A percentile compares a stretch with the other conserved stretches of the same genome.
These are phyloP conservation scores for Menidia beryllina DNA, from an alignment of 2,113 vertebrate genomes.

Conservation along the genomic window DNA sequence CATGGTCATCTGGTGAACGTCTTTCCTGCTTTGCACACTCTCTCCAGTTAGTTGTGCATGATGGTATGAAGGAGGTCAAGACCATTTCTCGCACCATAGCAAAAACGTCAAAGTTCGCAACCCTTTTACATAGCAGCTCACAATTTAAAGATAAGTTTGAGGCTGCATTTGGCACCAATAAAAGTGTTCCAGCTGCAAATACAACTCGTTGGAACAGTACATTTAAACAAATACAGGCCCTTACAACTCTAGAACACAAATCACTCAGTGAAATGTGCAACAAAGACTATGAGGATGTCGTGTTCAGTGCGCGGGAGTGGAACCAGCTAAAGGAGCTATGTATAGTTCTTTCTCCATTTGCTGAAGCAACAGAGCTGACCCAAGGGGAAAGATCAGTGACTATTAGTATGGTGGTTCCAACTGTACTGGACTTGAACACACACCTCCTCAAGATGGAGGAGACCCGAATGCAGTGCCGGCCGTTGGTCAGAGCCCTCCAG, in stretches of 20 bases:
- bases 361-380: conserved; percentile 1
- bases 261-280: neutral
- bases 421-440: conserved; percentile 6
- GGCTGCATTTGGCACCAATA: neutral
- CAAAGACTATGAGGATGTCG: neutral
- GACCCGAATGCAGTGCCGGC: too few relatives aligned
- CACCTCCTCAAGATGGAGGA: conserved; percentile 1
- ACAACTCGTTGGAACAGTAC: neutral
- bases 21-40: too few relatives aligned
- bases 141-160: too few relatives aligned
- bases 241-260: conserved; percentile 3
- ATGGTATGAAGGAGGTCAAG: neutral
- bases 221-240: conserved; percentile 9
- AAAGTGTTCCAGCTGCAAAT: conserved; percentile 15
- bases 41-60: neutral
- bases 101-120: neutral
- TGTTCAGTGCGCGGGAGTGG: neutral
- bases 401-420: conserved; percentile 7
- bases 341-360: neutral
- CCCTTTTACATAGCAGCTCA: too few relatives aligned
- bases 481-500: too few relatives aligned
- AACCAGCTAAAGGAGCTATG: neutral
- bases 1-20: too few relatives aligned
- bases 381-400: neutral
- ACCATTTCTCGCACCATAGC: neutral